A percentile compares a stretch with the other conserved stretches of the same genome.
Conservation (phyloP, 2,113 vertebrate species). For the Dicrurus megarhynchus region DNA sequence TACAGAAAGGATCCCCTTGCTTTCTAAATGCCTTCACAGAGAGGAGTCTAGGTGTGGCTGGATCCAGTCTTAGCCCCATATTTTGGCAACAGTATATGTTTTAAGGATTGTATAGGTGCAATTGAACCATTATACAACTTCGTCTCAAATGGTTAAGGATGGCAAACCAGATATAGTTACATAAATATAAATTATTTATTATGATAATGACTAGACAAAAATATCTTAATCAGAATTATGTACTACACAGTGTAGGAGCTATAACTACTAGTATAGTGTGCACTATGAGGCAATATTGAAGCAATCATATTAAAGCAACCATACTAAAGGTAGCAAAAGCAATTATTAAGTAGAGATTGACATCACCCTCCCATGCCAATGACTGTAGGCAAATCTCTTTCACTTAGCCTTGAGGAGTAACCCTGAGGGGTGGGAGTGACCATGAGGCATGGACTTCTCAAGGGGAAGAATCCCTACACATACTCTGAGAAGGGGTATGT, state of each 20-base stretch:
- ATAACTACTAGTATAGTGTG: not conserved
- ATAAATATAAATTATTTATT: not conserved
- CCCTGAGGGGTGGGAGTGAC: not conserved
- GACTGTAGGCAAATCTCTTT: not conserved
- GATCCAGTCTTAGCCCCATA: not conserved
- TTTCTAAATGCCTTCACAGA: not conserved
- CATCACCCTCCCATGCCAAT: not conserved
- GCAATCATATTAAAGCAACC: not conserved
- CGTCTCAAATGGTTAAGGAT: not conserved
- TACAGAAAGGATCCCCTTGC: not conserved
- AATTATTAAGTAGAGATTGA: not conserved
- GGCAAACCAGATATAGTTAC: not conserved
- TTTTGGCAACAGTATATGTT: not conserved
- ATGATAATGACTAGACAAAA: not conserved
- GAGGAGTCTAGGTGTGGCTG: not conserved
- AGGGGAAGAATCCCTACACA: not conserved
- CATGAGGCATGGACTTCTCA: not conserved
- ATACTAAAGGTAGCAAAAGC: not conserved
- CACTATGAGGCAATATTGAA: not conserved
- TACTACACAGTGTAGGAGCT: not conserved
- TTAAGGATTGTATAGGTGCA: not conserved
- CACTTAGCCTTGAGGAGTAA: rapidly evolving
- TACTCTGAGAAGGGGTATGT: not conserved
- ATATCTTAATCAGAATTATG: not conserved
- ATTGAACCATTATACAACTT: not conserved